Base-by-base conservation (phyloP, 2,888 invertebrate genomes). In the Mechanitis mazaeus region DNA sequence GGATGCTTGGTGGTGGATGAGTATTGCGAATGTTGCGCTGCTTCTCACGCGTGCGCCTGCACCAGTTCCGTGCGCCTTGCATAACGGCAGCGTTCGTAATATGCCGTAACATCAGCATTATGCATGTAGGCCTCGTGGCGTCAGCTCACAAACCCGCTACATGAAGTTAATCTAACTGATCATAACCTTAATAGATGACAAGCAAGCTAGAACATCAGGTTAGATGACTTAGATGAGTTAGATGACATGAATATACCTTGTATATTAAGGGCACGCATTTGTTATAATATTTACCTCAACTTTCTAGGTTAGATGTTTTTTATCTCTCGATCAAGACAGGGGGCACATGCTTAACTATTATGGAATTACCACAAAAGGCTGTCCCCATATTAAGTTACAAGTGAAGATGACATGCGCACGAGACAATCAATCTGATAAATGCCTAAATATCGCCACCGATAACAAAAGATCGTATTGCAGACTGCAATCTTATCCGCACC, bases 381-480 rank as follows among this genome's bases (percentile, higher is more conserved):
- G 77, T 71, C 72, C 76, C 61, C 69, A 75, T 80, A 71, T 87
- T 75, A 71, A 64, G 79, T 87, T 86, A 81, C 87, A 73, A 69
- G 75, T 70, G 75, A 79, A 73, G 80, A 80, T 78, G 81, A 79
- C 80, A 78, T 74, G 83, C 74, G 87, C 88, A 87, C 87, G 87
- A 83, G 89, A 80, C 87, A 83, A 73, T 70, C 74, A 81, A 84
- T 86, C 76, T 78, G 83, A 85, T 84, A 83, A 78, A 78, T 76
- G 70, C 75, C 72, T 74, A 73, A 82, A 85, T 82, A 83, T 86
- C 81, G 84, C 84, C 78, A 80, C 78, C 80, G 79, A 84, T 86
- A 86, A 86, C 84, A 86, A 89, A 88, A 87, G 81, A 86, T 88
- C 86, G 68, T 66, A 81, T 88, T 85, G 78, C 82, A 78, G 72